A percentile compares a stretch with the other conserved stretches of the same genome.
These are phyloP conservation scores for Sorex maritimensis DNA, from an alignment of 2,797 vertebrate genomes.

Conservation along the genomic window DNA sequence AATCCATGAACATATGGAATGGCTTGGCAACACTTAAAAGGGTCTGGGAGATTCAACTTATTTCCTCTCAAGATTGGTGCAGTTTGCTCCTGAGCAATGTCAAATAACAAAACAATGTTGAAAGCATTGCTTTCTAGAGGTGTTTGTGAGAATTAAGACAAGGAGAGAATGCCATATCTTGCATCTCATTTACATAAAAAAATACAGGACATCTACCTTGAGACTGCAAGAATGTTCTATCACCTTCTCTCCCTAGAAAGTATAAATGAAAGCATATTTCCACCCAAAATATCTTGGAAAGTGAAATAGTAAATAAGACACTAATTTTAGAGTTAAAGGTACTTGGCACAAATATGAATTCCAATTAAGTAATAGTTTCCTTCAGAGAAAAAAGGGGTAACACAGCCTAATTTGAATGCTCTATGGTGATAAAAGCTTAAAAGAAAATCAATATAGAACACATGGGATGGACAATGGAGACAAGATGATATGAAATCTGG, in stretches of 20 bases:
- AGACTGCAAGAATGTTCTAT: not conserved
- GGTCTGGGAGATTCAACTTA: not conserved
- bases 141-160: not conserved
- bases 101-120: not conserved
- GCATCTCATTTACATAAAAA: not conserved
- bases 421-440: conserved; percentile 31
- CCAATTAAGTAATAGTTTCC: conserved; percentile 64
- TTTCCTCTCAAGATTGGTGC: not conserved
- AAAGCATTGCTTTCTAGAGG: not conserved
- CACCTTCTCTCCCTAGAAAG: conserved; percentile 26
- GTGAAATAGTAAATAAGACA: conserved; percentile 37
- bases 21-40: not conserved
- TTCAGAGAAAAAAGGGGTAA: conserved; percentile 56
- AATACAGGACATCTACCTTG: not conserved
- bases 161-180: not conserved
- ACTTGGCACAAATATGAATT: conserved; percentile 58
- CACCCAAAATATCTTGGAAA: not conserved
- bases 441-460: not conserved
- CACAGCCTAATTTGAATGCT: conserved; percentile 54
- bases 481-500: conserved; percentile 52
- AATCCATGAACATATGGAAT: not conserved
- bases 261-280: conserved; percentile 25
- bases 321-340: conserved; percentile 30
- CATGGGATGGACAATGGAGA: not conserved
- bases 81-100: not conserved